Conservation (phyloP, 1,140 invertebrate genomes). For the Ooceraea biroi region DNA sequence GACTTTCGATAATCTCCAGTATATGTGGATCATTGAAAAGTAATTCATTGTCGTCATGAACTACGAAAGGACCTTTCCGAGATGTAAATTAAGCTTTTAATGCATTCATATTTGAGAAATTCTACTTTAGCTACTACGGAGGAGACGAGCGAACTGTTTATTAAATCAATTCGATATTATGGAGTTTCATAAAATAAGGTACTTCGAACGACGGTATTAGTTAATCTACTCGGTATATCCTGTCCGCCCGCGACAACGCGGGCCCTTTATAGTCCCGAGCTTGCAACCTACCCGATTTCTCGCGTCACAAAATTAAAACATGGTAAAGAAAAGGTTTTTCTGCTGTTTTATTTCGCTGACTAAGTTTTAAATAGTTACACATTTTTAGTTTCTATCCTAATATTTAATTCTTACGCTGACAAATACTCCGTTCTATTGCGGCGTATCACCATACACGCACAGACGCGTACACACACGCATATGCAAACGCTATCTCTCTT, state of each 20-base stretch:
- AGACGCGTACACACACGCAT: neutral
- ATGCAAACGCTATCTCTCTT: neutral
- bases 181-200: slow-evolving; percentile 30
- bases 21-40: too few species aligned
- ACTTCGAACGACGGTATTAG: neutral
- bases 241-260: neutral
- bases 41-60: too few species aligned
- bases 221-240: neutral
- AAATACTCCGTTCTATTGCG: slow-evolving; percentile 31
- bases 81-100: too few species aligned
- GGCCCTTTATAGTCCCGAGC: slow-evolving; percentile 1
- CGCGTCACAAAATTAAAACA: slow-evolving; percentile 71
- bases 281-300: slow-evolving; percentile 36
- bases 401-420: slow-evolving; percentile 71
- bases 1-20: too few species aligned
- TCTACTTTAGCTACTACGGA: too few species aligned
- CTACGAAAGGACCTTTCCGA: too few species aligned
- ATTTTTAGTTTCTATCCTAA: slow-evolving; percentile 46
- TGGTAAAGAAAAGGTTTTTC: slow-evolving; percentile 80
- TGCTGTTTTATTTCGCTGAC: slow-evolving; percentile 82
- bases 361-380: slow-evolving; percentile 82
- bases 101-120: too few species aligned
- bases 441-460: slow-evolving; percentile 5
- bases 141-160: too few species aligned
- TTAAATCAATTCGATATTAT: neutral